These are phyloP conservation scores for Todus mexicanus DNA, from an alignment of 2,797 vertebrate species.

Conservation along the genomic window DNA sequence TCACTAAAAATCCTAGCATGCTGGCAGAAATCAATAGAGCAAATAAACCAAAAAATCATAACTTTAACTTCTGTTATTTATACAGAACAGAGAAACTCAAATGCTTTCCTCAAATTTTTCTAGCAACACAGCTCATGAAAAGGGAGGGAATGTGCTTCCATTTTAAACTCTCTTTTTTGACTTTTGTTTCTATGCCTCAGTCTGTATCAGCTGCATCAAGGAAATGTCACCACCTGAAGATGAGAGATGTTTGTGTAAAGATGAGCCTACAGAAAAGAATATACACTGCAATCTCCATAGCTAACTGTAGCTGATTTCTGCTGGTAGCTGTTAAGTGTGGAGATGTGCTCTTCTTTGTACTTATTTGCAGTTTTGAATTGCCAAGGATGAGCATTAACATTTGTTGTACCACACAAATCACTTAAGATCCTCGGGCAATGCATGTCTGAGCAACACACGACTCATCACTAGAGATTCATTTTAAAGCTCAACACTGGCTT, in stretches of 20 bases:
- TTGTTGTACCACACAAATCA: background rate
- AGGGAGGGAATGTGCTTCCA: background rate
- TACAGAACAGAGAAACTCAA: background rate
- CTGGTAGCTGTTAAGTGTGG: background rate
- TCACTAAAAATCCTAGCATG: background rate
- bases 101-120: background rate
- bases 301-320: background rate
- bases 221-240: background rate
- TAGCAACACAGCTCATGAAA: background rate
- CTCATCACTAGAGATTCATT: background rate
- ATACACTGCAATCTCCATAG: background rate
- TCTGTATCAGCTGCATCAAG: background rate
- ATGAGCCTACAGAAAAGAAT: background rate
- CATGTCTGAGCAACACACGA: background rate
- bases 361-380: background rate
- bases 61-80: background rate
- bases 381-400: background rate
- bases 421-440: background rate
- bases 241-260: background rate
- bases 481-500: background rate
- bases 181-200: background rate
- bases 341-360: background rate
- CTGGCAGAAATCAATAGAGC: background rate
- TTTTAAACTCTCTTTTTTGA: background rate
- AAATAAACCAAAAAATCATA: background rate